Evolutionary conservation across 1,140 invertebrate species (phyloP).

Genomic region (Anagrus nilaparvatae): DNA sequence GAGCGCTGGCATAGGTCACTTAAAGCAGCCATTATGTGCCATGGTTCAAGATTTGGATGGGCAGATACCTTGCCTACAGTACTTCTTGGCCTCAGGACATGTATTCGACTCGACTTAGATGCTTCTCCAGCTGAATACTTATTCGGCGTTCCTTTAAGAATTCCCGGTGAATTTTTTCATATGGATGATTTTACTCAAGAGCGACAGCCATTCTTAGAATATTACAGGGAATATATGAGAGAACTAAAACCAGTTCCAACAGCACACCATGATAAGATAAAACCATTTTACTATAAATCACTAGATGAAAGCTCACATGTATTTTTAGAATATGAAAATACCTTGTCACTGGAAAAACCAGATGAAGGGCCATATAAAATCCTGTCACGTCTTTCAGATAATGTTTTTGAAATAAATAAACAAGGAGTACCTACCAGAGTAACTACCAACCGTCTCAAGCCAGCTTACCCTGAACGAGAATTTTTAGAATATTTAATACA

Average conservation of each 20-base stretch:
- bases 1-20: constrained; percentile 31
- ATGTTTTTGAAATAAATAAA: not conserved
- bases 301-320: not conserved
- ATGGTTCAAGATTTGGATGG: not conserved
- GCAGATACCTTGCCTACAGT: not conserved
- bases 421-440: no score
- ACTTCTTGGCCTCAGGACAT: not conserved
- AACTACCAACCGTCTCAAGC: not conserved
- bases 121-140: not conserved
- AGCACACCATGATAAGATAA: not conserved
- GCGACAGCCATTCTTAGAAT: not conserved
- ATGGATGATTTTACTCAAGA: not conserved
- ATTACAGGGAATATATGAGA: not conserved
- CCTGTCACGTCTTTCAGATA: not conserved
- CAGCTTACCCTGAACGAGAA: not conserved
- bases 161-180: not conserved
- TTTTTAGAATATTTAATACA: no score
- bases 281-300: not conserved
- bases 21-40: constrained; percentile 20
- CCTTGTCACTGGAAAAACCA: no score
- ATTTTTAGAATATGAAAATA: no score
- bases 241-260: not conserved
- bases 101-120: not conserved
- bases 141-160: not conserved
- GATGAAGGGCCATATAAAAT: no score